Conservation (phyloP, 1,140 invertebrate species). For the Schlechtendalia chinensis region DNA sequence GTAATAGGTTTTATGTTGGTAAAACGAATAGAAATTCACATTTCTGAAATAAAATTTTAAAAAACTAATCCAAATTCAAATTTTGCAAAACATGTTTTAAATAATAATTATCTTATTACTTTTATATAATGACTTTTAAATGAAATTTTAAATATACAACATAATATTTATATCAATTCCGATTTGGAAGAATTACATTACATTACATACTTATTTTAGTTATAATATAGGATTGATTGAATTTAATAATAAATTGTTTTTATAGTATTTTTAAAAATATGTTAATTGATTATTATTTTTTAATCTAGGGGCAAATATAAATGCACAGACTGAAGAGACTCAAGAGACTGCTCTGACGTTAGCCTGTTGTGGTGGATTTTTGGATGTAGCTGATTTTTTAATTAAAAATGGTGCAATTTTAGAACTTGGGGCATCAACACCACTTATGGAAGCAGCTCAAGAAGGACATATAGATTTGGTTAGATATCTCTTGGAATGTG, state of each 20-base stretch:
- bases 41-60: too few species aligned
- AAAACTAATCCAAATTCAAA: too few species aligned
- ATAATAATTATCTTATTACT: too few species aligned
- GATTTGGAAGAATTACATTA: too few species aligned
- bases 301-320: conserved; percentile 83
- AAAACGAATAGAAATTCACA: too few species aligned
- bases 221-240: conserved; percentile 3
- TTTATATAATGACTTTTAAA: too few species aligned
- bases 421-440: conserved; percentile 93
- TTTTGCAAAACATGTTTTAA: too few species aligned
- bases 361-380: conserved; percentile 95
- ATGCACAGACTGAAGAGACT: conserved; percentile 97
- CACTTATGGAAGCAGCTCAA: conserved; percentile 97
- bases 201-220: not conserved
- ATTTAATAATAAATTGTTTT: not conserved
- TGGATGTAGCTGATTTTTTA: conserved; percentile 95
- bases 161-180: too few species aligned
- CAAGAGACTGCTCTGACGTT: conserved; percentile 96
- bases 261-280: not conserved
- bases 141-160: too few species aligned
- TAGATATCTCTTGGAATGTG: conserved; percentile 74
- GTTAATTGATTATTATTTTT: not conserved
- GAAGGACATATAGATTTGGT: conserved; percentile 95
- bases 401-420: conserved; percentile 94
- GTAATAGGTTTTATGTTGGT: too few species aligned